A percentile compares a stretch with the other conserved stretches of the same genome.
Conservation (phyloP, 92 coral and sea anemone species). For the Porites cylindrica region DNA sequence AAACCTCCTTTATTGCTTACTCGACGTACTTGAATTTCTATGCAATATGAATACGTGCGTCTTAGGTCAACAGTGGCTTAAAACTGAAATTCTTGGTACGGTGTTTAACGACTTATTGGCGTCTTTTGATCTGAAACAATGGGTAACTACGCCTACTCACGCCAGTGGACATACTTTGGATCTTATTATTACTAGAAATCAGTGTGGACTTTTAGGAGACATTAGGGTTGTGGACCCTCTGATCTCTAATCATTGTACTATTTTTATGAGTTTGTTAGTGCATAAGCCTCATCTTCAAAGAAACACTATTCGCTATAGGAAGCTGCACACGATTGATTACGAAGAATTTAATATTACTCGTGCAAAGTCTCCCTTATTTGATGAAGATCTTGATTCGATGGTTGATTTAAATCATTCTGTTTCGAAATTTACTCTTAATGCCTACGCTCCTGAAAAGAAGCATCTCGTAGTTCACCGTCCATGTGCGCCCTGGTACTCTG, state of each 20-base stretch:
- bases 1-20: no score
- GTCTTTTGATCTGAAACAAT: no score
- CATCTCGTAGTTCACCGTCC: constrained; percentile 28
- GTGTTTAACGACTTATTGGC: no score
- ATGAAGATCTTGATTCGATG: constrained; percentile 28
- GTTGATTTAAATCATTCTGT: constrained; percentile 8
- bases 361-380: constrained; percentile 27
- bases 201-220: background rate
- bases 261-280: constrained; percentile 10
- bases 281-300: constrained; percentile 12
- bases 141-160: background rate
- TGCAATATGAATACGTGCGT: no score
- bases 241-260: background rate
- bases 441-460: constrained; percentile 16
- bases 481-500: constrained; percentile 27
- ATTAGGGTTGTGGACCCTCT: background rate
- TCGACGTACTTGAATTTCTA: no score
- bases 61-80: no score
- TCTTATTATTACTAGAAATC: constrained; percentile 12
- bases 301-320: constrained; percentile 17
- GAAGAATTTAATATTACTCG: constrained; percentile 27
- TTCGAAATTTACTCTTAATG: constrained; percentile 28
- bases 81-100: no score
- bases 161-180: background rate
- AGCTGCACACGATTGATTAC: constrained; percentile 24